Conservation (phyloP, 2,888 invertebrate genomes). For the Agelastica alni region DNA sequence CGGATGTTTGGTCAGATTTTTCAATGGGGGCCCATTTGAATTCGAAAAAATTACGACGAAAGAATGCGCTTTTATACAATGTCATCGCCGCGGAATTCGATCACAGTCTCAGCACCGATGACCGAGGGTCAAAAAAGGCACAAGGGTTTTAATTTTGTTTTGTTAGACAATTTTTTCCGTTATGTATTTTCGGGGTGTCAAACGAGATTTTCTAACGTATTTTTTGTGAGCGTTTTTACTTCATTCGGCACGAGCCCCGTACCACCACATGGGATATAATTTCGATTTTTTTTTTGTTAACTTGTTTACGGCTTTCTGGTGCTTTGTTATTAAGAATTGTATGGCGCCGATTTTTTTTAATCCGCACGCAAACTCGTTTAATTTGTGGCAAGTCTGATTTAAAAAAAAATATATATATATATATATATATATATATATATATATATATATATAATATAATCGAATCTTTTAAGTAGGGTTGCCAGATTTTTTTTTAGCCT, state of each 20-base stretch:
- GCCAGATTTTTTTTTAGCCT: too few relatives aligned
- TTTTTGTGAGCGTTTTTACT: constrained; percentile 40
- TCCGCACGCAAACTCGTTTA: too few relatives aligned
- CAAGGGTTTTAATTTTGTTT: constrained; percentile 36
- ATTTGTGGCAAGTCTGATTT: too few relatives aligned
- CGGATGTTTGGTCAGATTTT: constrained; percentile 38
- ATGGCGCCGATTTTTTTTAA: too few relatives aligned
- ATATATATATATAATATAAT: too few relatives aligned
- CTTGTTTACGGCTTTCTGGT: constrained; percentile 33
- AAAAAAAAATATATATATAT: too few relatives aligned
- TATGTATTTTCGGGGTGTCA: constrained; percentile 36
- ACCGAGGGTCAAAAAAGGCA: constrained; percentile 45
- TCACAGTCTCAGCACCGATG: constrained; percentile 37
- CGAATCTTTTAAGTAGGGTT: too few relatives aligned
- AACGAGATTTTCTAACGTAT: constrained; percentile 41
- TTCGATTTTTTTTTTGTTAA: constrained; percentile 36
- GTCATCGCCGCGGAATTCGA: constrained; percentile 15
- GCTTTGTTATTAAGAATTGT: too few relatives aligned
- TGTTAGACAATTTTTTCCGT: constrained; percentile 43
- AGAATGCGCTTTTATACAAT: constrained; percentile 32
- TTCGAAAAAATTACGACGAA: constrained; percentile 36
- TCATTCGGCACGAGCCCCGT: constrained; percentile 35
- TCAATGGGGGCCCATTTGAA: constrained; percentile 37
- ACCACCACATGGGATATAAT: constrained; percentile 30
- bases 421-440: too few relatives aligned